These are phyloP conservation scores for Acrocephalus scirpaceus DNA, from an alignment of 2,797 vertebrate species.

Conservation along the genomic window DNA sequence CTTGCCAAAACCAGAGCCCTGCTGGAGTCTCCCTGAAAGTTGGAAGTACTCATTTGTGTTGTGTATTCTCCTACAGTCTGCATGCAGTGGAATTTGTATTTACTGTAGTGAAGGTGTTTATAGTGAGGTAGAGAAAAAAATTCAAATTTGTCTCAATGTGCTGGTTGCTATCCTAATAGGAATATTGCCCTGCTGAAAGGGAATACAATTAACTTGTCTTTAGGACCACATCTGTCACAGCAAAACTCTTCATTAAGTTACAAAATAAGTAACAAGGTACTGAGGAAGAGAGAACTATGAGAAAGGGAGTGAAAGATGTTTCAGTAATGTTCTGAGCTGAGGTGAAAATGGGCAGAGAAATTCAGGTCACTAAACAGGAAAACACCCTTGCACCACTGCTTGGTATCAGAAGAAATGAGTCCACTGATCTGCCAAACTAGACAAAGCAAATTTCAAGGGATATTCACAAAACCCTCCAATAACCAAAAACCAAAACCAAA, in stretches of 20 bases:
- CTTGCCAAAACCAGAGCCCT: slow-evolving; percentile 63
- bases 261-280: not conserved
- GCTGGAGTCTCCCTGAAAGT: slow-evolving; percentile 55
- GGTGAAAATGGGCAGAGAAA: not conserved
- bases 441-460: not conserved
- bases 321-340: not conserved
- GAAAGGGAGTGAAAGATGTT: not conserved
- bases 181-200: not conserved
- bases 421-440: not conserved
- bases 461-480: not conserved
- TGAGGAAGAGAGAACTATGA: not conserved
- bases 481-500: not conserved
- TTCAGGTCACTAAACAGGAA: not conserved
- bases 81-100: slow-evolving; percentile 9
- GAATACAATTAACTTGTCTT: not conserved
- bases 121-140: slow-evolving; percentile 1
- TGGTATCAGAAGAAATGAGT: not conserved
- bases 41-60: slow-evolving; percentile 37
- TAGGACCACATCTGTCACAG: not conserved
- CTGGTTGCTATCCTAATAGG: not conserved
- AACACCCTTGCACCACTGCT: not conserved
- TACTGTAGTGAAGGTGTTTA: slow-evolving; percentile 1
- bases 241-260: not conserved
- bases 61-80: slow-evolving; percentile 13
- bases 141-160: not conserved